Percentiles rank a stretch among this genome's conserved stretches.
These are phyloP conservation scores for Apodemia hepburni DNA, from an alignment of 2,888 invertebrate genomes.

Conservation along the genomic window DNA sequence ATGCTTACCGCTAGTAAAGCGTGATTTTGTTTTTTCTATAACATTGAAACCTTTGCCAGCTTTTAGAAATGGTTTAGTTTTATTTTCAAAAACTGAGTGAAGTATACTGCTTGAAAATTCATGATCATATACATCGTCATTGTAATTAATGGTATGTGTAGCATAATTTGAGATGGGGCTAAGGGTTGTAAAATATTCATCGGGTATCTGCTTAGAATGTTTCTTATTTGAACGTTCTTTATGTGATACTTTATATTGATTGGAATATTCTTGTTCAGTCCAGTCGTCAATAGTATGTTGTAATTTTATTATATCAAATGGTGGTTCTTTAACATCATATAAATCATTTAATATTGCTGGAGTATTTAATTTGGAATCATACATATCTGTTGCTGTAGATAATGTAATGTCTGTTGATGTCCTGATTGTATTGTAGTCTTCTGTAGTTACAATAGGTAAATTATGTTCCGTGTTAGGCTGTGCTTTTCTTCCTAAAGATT, in stretches of 20 bases:
- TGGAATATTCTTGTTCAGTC: slow-evolving; percentile 88
- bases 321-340: slow-evolving; percentile 72
- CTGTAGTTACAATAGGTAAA: slow-evolving; percentile 40
- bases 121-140: slow-evolving; percentile 66
- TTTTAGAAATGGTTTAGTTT: slow-evolving; percentile 40
- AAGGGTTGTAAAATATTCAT: slow-evolving; percentile 86
- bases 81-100: slow-evolving; percentile 56
- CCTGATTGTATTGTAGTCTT: slow-evolving; percentile 44
- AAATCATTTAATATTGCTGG: slow-evolving; percentile 54
- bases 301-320: slow-evolving; percentile 86
- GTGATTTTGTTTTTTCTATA: slow-evolving; percentile 53
- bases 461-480: slow-evolving; percentile 54
- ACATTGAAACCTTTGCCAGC: slow-evolving; percentile 55
- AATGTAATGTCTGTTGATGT: slow-evolving; percentile 50
- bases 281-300: slow-evolving; percentile 92
- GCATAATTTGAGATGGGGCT: slow-evolving; percentile 58
- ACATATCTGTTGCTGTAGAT: slow-evolving; percentile 57
- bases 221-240: slow-evolving; percentile 77
- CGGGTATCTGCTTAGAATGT: slow-evolving; percentile 88
- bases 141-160: slow-evolving; percentile 51
- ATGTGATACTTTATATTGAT: slow-evolving; percentile 65
- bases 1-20: slow-evolving; percentile 45
- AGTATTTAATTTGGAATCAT: slow-evolving; percentile 72
- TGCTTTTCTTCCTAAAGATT: slow-evolving; percentile 71
- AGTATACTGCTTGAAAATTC: slow-evolving; percentile 71